Base-by-base conservation (phyloP, 2,113 vertebrate genomes). In the Bos javanicus region DNA sequence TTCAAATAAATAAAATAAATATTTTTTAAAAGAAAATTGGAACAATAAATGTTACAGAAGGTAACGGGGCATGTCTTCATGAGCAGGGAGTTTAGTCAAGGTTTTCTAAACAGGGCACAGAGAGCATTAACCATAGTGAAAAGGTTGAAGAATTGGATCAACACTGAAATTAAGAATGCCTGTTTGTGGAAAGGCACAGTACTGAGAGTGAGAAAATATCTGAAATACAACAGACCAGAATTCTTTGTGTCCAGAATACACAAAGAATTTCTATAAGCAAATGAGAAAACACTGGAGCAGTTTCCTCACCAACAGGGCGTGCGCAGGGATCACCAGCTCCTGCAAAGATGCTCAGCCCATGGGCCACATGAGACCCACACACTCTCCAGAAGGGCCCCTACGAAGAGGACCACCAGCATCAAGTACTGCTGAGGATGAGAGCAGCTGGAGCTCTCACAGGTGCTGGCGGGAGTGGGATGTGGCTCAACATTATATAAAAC, bases 321-420 rank as follows among this genome's bases (percentile, higher is more conserved):
- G n/a, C 1, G 0, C 2, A 5, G 17, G 74, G 52, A 5, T 23
- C 15, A 6, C 8, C 23, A 19, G 43, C 6, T 25, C 1, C 2
- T 39, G 21, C 1, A 36, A 3, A 67, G 36, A n/a, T 1, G 12
- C n/a, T 64, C 57, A 82, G 3, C 39, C 33, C 62, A 3, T 1
- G 5, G 12, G 54, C 2, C 54, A 0, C 0, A 52, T 0, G 13
- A 39, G 36, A 21, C 2, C 54, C 17, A 2, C 84, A 5, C 1
- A 3, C 26, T 25, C 17, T 39, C 25, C 11, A 12, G 71, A 80
- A 36, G 0, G 23, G 86, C 87, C 33, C 16, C 16, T 5, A 5
- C 3, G 23, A 36, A 26, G 23, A 57, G 7, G 3, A 28, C 7
- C 0, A 0, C 60, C 39, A 30, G 13, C 11, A 2, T 33, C 76